Evolutionary conservation across 2,797 vertebrate species (phyloP).

Genomic region (Octomys mimax): DNA sequence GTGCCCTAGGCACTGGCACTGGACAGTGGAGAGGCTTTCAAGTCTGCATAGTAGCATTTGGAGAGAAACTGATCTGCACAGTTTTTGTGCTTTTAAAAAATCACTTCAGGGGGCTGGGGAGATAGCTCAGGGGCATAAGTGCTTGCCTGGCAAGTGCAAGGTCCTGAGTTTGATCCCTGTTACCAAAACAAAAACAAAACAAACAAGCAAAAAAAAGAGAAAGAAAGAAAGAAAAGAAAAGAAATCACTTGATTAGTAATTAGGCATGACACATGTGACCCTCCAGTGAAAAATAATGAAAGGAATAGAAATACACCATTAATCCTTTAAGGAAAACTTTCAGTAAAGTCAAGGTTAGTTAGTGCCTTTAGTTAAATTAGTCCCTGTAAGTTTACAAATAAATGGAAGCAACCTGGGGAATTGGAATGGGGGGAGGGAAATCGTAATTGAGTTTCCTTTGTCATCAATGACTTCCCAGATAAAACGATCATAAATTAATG

Average conservation of each 20-base stretch:
- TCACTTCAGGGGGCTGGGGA: too few relatives aligned
- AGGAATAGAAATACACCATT: conserved; percentile 84
- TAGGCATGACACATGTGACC: conserved; percentile 44
- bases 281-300: conserved; percentile 79
- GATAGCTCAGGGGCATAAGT: too few relatives aligned
- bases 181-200: too few relatives aligned
- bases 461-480: conserved; percentile 81
- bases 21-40: conserved; percentile 35
- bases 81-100: background rate
- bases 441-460: conserved; percentile 85
- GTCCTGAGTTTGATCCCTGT: too few relatives aligned
- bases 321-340: conserved; percentile 86
- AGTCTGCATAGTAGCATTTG: background rate
- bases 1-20: background rate
- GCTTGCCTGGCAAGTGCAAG: too few relatives aligned
- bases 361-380: conserved; percentile 84
- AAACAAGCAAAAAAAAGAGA: too few relatives aligned
- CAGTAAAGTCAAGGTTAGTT: conserved; percentile 84
- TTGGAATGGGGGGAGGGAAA: conserved; percentile 54
- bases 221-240: too few relatives aligned
- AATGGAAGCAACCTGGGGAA: conserved; percentile 83
- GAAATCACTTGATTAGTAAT: conserved; percentile 53
- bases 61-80: background rate
- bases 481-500: conserved; percentile 82
- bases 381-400: conserved; percentile 82